phyloP scores from a whole-genome alignment of 2,797 vertebrate species.

The Intellagama lesueurii region DNA sequence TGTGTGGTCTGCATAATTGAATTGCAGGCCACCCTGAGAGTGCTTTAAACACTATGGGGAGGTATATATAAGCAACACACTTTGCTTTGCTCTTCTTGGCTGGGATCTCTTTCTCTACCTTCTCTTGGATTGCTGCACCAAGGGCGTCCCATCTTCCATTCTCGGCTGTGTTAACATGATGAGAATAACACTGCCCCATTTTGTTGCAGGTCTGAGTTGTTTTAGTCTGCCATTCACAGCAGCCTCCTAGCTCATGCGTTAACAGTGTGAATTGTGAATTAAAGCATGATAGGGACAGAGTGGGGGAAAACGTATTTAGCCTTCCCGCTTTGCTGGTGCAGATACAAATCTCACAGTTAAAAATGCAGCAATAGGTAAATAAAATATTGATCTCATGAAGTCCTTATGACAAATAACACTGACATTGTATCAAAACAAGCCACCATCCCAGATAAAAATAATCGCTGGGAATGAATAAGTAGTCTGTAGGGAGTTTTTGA shows the following conservation, averaged over 20 bases:
- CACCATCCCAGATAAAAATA: background rate
- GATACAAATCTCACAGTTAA: background rate
- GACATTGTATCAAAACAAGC: background rate
- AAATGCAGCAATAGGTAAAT: conserved; percentile 27
- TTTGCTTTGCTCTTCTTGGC: no score
- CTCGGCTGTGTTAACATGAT: no score
- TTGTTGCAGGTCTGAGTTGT: background rate
- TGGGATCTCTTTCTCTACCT: no score
- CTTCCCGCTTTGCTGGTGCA: background rate
- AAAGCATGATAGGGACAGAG: background rate
- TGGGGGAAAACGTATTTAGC: background rate
- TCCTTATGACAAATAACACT: conserved; percentile 14
- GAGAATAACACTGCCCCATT: no score
- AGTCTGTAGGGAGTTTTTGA: background rate
- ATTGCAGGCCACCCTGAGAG: no score
- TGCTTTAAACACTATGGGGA: no score
- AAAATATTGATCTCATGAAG: conserved; percentile 16
- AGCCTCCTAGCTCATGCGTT: background rate
- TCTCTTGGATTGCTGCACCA: no score
- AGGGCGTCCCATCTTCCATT: no score
- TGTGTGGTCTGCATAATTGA: no score
- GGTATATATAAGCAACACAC: no score
- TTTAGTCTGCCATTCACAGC: background rate
- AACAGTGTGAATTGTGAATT: background rate
- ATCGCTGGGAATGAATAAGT: conserved; percentile 12